These are phyloP conservation scores for Drosophila guanche DNA, from an alignment of 1,140 invertebrate genomes.

Conservation along the genomic window DNA sequence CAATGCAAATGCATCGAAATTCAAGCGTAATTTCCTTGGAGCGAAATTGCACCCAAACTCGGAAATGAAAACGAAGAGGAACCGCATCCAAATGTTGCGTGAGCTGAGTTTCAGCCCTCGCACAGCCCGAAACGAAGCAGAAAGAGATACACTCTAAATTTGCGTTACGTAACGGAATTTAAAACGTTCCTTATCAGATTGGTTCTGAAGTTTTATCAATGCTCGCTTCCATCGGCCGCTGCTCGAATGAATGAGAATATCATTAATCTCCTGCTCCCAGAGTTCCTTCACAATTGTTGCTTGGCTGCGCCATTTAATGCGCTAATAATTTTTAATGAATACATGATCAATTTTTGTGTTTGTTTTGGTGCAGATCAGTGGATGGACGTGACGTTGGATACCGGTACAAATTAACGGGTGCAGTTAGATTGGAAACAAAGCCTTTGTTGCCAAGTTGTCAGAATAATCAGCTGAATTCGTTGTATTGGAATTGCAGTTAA, in stretches of 20 bases:
- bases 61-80: conserved; percentile 3
- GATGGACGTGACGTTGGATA: background rate
- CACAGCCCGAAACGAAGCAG: conserved; percentile 2
- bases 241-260: conserved; percentile 20
- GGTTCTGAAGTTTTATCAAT: conserved; percentile 79
- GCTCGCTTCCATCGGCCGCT: conserved; percentile 32
- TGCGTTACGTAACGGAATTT: conserved; percentile 83
- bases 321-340: conserved; percentile 80
- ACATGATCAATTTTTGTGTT: conserved; percentile 64
- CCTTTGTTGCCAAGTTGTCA: background rate
- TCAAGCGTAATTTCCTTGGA: conserved; percentile 50
- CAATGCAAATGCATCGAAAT: conserved; percentile 62
- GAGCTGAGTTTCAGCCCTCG: conserved; percentile 18
- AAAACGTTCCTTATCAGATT: conserved; percentile 83
- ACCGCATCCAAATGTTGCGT: conserved; percentile 9
- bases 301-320: conserved; percentile 59
- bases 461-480: too few species aligned
- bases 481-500: too few species aligned
- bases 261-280: conserved; percentile 11
- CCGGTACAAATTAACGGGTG: conserved; percentile 17
- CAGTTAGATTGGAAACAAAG: conserved; percentile 2
- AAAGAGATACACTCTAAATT: conserved; percentile 72
- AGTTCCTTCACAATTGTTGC: conserved; percentile 3
- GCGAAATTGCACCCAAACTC: conserved; percentile 4
- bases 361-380: conserved; percentile 5